A percentile compares a stretch with the other conserved stretches of the same genome.
Conservation (phyloP, 2,888 invertebrate genomes). For the Sinohyriopsis cumingii region DNA sequence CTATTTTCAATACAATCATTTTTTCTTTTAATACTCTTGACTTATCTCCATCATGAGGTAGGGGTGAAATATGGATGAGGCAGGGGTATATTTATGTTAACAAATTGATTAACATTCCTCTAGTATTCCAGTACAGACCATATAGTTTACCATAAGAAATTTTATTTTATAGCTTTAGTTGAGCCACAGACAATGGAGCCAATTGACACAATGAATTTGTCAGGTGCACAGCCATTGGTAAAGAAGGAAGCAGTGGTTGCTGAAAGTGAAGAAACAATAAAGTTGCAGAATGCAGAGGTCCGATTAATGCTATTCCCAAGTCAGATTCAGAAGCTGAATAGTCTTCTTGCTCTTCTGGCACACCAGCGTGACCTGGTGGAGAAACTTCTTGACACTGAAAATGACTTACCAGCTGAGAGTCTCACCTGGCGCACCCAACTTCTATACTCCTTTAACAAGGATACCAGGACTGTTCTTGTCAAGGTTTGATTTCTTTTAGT, state of each 20-base stretch:
- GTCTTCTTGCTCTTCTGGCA: slow-evolving; percentile 59
- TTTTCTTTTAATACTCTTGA: too few species aligned
- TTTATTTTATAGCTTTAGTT: slow-evolving; percentile 35
- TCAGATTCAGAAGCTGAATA: slow-evolving; percentile 66
- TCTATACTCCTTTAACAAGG: slow-evolving; percentile 50
- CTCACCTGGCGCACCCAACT: slow-evolving; percentile 65
- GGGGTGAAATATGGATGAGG: too few species aligned
- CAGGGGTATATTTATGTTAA: too few species aligned
- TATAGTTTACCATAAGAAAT: neutral
- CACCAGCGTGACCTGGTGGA: slow-evolving; percentile 59
- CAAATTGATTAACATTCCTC: too few species aligned
- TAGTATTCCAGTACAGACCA: too few species aligned
- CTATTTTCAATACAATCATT: too few species aligned
- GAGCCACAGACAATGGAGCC: slow-evolving; percentile 58
- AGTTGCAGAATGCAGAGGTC: slow-evolving; percentile 43
- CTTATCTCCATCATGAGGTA: too few species aligned
- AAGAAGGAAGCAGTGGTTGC: slow-evolving; percentile 35
- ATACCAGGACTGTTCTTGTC: slow-evolving; percentile 47
- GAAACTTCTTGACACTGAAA: slow-evolving; percentile 42
- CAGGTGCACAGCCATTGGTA: slow-evolving; percentile 35
- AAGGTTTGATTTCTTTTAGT: slow-evolving; percentile 41
- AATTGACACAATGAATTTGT: slow-evolving; percentile 64
- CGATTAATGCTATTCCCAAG: slow-evolving; percentile 64
- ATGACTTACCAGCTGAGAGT: slow-evolving; percentile 37
- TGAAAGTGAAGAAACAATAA: slow-evolving; percentile 25